Conservation (phyloP, 1,140 invertebrate genomes). For the Polypedilum vanderplanki region DNA sequence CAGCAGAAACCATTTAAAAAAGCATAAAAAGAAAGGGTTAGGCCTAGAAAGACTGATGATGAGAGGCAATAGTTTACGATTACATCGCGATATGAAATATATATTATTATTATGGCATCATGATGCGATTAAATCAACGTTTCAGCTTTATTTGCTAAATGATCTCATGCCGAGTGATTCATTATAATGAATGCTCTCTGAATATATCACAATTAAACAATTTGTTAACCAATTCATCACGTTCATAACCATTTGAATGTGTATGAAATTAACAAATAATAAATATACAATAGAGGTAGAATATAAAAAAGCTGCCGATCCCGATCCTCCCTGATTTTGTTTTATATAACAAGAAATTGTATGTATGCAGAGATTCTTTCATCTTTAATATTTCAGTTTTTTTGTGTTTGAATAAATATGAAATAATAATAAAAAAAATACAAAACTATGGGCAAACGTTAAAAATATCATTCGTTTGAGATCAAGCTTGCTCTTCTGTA, state of each 20-base stretch:
- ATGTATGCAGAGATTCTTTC: not conserved
- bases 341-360: not conserved
- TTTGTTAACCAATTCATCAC: constrained; percentile 27
- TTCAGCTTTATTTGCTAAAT: constrained; percentile 23
- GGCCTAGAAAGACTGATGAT: not conserved
- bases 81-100: constrained; percentile 17
- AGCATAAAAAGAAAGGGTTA: not conserved
- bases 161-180: constrained; percentile 23
- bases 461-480: not conserved
- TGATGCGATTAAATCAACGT: not conserved
- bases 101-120: not conserved
- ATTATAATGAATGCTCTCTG: not conserved
- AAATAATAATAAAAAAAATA: not conserved
- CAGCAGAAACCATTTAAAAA: not conserved
- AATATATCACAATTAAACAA: constrained; percentile 29
- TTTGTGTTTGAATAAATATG: constrained; percentile 8
- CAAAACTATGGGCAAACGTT: not conserved
- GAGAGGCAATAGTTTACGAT: not conserved
- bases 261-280: constrained; percentile 5
- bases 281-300: constrained; percentile 21
- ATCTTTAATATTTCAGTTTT: no score
- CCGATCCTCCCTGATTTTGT: not conserved
- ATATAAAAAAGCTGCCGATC: constrained; percentile 16
- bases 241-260: not conserved
- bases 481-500: not conserved